phyloP scores from a whole-genome alignment of 2,888 invertebrate genomes.

The Dascillus cervinus region DNA sequence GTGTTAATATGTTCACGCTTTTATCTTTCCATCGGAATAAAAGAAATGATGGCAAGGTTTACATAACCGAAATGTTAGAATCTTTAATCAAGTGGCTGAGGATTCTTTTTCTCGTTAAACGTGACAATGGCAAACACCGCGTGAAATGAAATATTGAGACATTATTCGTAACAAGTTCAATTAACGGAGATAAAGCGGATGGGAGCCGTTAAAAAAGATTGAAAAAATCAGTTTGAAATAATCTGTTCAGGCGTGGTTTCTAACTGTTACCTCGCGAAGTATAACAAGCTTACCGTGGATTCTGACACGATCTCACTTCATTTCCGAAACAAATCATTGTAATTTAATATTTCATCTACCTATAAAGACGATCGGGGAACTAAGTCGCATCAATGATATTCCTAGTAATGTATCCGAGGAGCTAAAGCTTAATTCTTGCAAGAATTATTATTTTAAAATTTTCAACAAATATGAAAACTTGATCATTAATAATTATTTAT shows the following conservation, averaged over 20 bases:
- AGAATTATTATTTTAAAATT: not conserved
- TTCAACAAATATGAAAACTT: not conserved
- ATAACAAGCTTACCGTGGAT: conserved; percentile 42
- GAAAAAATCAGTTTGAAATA: conserved; percentile 10
- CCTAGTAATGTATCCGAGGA: conserved; percentile 3
- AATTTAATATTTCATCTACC: conserved; percentile 42
- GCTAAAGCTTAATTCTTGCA: not conserved
- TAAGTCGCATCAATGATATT: conserved; percentile 34
- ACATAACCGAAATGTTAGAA: not conserved
- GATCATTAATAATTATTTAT: too few relatives aligned
- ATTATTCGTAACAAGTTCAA: conserved; percentile 2
- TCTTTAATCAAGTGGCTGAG: too few relatives aligned
- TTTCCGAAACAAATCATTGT: conserved; percentile 45
- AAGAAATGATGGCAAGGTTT: not conserved
- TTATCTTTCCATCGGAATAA: not conserved
- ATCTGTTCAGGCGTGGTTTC: conserved; percentile 24
- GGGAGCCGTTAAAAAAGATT: conserved; percentile 8
- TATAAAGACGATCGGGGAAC: conserved; percentile 33
- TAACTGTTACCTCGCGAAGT: conserved; percentile 26
- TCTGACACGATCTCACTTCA: conserved; percentile 41
- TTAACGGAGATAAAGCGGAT: conserved; percentile 12
- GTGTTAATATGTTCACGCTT: not conserved
- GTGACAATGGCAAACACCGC: not conserved
- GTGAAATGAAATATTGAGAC: not conserved
- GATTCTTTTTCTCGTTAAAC: too few relatives aligned